Conservation (phyloP, 1,140 invertebrate genomes). For the Conopomorpha cramerella region DNA sequence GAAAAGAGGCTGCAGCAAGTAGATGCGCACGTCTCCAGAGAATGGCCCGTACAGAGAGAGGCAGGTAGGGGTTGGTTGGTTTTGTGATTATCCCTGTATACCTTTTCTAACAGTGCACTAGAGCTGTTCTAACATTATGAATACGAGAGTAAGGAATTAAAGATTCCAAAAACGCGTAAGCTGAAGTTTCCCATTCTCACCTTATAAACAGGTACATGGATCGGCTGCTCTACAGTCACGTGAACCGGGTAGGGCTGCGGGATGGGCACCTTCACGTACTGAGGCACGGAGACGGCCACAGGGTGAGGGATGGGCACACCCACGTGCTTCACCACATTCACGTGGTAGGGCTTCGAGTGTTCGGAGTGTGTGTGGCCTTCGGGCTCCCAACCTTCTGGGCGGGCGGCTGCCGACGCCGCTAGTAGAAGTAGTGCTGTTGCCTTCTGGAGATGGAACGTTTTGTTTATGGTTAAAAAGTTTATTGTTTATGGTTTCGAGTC, state of each 20-base stretch:
- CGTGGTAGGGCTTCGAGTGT: constrained; percentile 70
- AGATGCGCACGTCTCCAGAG: too few relatives aligned
- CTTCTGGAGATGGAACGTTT: constrained; percentile 20
- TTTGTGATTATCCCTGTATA: too few relatives aligned
- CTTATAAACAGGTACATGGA: constrained; percentile 75
- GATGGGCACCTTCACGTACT: constrained; percentile 74
- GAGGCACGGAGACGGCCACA: constrained; percentile 72
- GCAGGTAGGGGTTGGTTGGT: too few relatives aligned
- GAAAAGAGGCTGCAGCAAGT: too few relatives aligned
- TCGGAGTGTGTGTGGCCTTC: constrained; percentile 73
- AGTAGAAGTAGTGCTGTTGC: constrained; percentile 60
- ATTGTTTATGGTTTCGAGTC: background rate
- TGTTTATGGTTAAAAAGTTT: background rate
- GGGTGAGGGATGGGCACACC: constrained; percentile 76
- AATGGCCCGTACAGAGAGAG: too few relatives aligned
- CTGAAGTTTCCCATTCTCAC: too few relatives aligned
- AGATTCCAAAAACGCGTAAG: too few relatives aligned
- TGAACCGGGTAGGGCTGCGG: constrained; percentile 76
- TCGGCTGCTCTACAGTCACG: constrained; percentile 72
- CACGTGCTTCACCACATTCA: constrained; percentile 76
- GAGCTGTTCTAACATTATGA: too few relatives aligned
- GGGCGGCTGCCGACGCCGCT: constrained; percentile 69
- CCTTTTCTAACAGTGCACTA: too few relatives aligned
- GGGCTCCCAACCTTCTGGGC: constrained; percentile 76
- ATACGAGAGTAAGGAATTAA: too few relatives aligned